Base-by-base conservation (phyloP, 2,888 invertebrate genomes). In the Drosophila fungiperda region DNA sequence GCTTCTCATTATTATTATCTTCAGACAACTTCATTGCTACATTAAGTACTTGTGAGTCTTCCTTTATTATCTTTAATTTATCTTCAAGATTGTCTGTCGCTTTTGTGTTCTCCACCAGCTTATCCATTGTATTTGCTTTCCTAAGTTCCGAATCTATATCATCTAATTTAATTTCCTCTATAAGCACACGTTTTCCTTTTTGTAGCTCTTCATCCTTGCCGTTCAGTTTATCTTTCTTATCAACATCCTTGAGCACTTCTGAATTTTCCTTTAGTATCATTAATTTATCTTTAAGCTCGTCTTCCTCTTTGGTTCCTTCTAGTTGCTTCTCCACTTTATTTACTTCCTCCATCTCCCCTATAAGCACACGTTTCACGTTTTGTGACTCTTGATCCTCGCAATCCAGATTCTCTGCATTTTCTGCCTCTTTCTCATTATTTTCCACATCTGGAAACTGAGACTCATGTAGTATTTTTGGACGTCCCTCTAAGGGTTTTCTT, bases 381-480 rank as follows among this genome's bases (percentile, higher is more conserved):
- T 17, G 20, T 1, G 53, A 32, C 7, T 8, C 58, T 57, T 3
- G 57, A 36, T 1, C 17, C 3, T 29, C 61, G 50, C 2, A 57
- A 26, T 32, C 63, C 76, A 40, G 54, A 20, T 59, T 35, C 8
- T 54, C 69, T 3, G 69, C 68, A 20, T 59, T 68, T 8, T 71
- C 77, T n/a, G 73, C 32, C 15, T 32, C 15, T 2, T 45, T 23
- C 15, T 67, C 38, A 17, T 3, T 9, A 26, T 45, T 53, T 49
- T 61, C 64, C 6, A 9, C 23, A 15, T 69, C 69, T 1, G 50
- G 26, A 1, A 59, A 20, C 40, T 73, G 53, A 2, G 71, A 48
- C 26, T 73, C 88, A 12, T 80, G 54, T 0, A 84, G 61, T 32
- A 69, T 48, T 36, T 63, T 79, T 4, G 89, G 82, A 29, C 72